These are phyloP conservation scores for Trematomus loennbergii DNA, from an alignment of 2,113 vertebrate species.

Conservation along the genomic window DNA sequence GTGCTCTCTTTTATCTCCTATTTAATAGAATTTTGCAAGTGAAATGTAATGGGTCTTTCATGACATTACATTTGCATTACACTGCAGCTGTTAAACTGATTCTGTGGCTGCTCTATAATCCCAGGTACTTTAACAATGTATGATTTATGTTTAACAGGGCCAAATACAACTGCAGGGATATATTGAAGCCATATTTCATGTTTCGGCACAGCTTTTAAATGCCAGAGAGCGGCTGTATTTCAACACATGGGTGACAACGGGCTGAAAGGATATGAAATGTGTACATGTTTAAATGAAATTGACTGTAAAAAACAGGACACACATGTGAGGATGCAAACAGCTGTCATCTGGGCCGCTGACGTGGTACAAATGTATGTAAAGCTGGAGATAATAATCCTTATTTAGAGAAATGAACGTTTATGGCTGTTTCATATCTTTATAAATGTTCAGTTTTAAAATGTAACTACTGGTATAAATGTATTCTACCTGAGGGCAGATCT, in stretches of 20 bases:
- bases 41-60: conserved; percentile 32
- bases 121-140: conserved; percentile 31
- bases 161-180: conserved; percentile 30
- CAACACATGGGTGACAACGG: not conserved
- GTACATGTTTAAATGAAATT: conserved; percentile 16
- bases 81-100: conserved; percentile 30
- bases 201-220: conserved; percentile 25
- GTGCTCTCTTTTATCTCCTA: conserved; percentile 35
- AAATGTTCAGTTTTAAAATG: not conserved
- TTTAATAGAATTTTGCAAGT: conserved; percentile 36
- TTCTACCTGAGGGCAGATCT: too few relatives aligned
- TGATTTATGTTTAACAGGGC: conserved; percentile 57
- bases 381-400: not conserved
- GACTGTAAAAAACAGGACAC: not conserved
- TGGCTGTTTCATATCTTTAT: not conserved
- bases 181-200: conserved; percentile 49
- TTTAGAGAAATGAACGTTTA: not conserved
- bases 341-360: too few relatives aligned
- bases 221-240: conserved; percentile 11
- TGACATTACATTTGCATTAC: conserved; percentile 48
- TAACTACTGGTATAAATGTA: too few relatives aligned
- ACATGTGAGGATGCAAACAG: not conserved
- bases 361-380: not conserved
- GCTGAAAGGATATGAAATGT: not conserved
- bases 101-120: conserved; percentile 6